These are phyloP conservation scores for Cotesia chilonis DNA, from an alignment of 1,140 invertebrate genomes.

Conservation along the genomic window DNA sequence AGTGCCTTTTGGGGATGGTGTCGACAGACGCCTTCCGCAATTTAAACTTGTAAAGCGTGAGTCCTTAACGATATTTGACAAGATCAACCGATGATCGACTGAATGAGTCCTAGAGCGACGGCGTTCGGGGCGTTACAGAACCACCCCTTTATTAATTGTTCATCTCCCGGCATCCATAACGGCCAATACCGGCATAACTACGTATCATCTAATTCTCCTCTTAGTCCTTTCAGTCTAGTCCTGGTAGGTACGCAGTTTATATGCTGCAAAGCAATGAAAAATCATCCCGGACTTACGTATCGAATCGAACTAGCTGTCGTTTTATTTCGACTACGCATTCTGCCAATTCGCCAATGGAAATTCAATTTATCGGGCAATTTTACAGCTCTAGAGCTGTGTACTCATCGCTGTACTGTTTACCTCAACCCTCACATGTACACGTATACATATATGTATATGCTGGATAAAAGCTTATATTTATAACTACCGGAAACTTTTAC, in stretches of 20 bases:
- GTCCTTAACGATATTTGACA: constrained; percentile 48
- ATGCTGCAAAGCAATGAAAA: constrained; percentile 21
- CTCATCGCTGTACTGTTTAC: background rate
- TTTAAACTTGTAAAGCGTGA: constrained; percentile 39
- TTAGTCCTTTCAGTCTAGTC: constrained; percentile 44
- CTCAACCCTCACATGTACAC: too few relatives aligned
- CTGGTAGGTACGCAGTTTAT: background rate
- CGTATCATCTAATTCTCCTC: constrained; percentile 5
- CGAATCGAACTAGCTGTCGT: too few relatives aligned
- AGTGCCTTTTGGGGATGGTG: constrained; percentile 26
- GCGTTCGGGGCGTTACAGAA: constrained; percentile 58
- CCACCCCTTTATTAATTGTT: constrained; percentile 63
- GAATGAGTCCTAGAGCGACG: constrained; percentile 51
- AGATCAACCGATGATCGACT: constrained; percentile 48
- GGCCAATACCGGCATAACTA: constrained; percentile 48
- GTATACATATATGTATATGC: too few relatives aligned
- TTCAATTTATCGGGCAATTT: too few relatives aligned
- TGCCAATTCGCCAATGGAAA: too few relatives aligned
- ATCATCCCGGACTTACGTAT: background rate
- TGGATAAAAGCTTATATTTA: too few relatives aligned
- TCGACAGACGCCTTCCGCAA: constrained; percentile 39
- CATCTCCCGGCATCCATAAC: constrained; percentile 58
- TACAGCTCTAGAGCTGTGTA: too few relatives aligned
- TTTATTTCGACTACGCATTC: too few relatives aligned
- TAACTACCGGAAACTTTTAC: too few relatives aligned